These are phyloP conservation scores for Anaspis maculata DNA, from an alignment of 2,888 invertebrate species.

Conservation along the genomic window DNA sequence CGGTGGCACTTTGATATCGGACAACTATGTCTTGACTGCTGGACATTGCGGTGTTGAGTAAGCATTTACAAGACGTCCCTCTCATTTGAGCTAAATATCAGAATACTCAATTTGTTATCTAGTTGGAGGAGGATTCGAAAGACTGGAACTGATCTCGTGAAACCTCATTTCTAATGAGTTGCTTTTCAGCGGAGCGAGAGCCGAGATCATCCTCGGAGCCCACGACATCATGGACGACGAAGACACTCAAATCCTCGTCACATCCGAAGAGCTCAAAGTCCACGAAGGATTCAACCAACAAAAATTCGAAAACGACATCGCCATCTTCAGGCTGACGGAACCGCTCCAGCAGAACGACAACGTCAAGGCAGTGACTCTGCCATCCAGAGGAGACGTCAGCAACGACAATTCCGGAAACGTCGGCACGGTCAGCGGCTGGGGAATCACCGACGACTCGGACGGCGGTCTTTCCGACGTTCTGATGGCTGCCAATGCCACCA, in stretches of 20 bases:
- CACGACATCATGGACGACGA: conserved; percentile 7
- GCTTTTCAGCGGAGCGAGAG: conserved; percentile 3
- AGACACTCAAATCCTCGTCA: conserved; percentile 2
- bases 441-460: conserved; percentile 7
- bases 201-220: conserved; percentile 8
- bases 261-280: conserved; percentile 3
- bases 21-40: background rate
- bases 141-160: no score
- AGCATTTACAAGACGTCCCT: no score
- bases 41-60: conserved; percentile 5
- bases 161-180: background rate
- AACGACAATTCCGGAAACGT: conserved; percentile 1
- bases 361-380: conserved; percentile 4
- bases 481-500: conserved; percentile 7
- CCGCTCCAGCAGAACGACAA: conserved; percentile 3
- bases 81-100: no score
- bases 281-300: conserved; percentile 7
- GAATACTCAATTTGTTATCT: no score
- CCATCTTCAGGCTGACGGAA: conserved; percentile 7
- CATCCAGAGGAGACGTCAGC: no score
- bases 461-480: conserved; percentile 5
- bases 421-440: conserved; percentile 16
- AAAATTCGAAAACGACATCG: conserved; percentile 9
- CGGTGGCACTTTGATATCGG: conserved; percentile 7
- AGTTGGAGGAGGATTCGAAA: no score